These are phyloP conservation scores for Mallotus villosus DNA, from an alignment of 2,797 vertebrate genomes.

Conservation along the genomic window DNA sequence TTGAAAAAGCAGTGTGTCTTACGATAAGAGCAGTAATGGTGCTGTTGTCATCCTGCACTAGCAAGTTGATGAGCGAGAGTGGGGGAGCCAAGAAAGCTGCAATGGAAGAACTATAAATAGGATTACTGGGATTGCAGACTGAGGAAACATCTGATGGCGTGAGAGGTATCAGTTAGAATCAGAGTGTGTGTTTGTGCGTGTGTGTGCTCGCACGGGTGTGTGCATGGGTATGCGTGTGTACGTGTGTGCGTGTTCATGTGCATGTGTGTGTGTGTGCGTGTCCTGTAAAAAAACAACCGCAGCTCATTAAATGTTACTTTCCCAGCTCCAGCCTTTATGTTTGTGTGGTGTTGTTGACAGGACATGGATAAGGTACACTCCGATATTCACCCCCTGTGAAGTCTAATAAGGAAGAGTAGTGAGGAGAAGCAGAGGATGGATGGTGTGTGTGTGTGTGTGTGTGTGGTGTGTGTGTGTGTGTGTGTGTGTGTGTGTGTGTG, in stretches of 20 bases:
- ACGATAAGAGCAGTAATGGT: no score
- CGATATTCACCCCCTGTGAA: conserved; percentile 17
- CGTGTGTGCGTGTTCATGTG: neutral
- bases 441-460: conserved; percentile 16
- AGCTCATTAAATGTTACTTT: conserved; percentile 59
- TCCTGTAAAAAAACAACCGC: neutral
- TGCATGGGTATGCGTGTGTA: no score
- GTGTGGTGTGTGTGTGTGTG: conserved; percentile 9
- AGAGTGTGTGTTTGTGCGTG: neutral
- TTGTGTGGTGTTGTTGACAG: neutral
- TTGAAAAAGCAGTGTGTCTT: neutral
- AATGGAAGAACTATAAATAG: neutral
- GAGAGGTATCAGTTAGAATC: neutral
- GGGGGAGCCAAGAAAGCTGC: neutral
- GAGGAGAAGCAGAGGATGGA: neutral
- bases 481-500: neutral
- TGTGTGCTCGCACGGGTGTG: no score
- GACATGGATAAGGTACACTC: conserved; percentile 6
- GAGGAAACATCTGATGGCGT: neutral
- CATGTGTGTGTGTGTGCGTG: neutral
- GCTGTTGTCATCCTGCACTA: no score
- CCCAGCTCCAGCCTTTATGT: conserved; percentile 37
- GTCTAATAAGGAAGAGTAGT: conserved; percentile 32
- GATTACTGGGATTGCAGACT: neutral
- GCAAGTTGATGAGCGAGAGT: no score